Percentiles rank a stretch among this genome's conserved stretches.
Evolutionary conservation across 2,113 vertebrate genomes (phyloP).

Genomic region (Theristicus caerulescens): DNA sequence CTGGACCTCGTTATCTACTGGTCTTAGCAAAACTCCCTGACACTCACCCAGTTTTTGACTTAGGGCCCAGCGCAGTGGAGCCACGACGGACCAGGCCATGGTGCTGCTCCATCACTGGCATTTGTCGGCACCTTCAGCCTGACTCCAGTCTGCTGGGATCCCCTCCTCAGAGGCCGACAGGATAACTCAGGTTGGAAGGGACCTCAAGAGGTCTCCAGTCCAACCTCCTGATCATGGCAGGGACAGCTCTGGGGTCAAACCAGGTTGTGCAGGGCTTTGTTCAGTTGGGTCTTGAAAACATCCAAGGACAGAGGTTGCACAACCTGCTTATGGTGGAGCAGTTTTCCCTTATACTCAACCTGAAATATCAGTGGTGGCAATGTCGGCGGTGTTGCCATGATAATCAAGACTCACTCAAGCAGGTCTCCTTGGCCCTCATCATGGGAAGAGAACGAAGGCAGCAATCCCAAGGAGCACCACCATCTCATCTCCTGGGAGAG

Average conservation of each 20-base stretch:
- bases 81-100: rapidly evolving
- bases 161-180: background rate
- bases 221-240: background rate
- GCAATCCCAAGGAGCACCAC: background rate
- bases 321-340: background rate
- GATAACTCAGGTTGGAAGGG: background rate
- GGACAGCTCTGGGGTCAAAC: background rate
- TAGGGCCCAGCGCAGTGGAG: background rate
- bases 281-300: background rate
- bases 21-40: background rate
- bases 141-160: background rate
- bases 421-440: background rate
- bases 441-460: background rate
- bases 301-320: rapidly evolving
- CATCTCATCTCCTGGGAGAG: background rate
- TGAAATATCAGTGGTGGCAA: background rate
- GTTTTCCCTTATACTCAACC: background rate
- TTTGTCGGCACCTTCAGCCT: background rate
- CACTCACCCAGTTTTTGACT: background rate
- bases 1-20: background rate
- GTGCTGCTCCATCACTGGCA: background rate
- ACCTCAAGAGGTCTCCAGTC: background rate
- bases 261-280: background rate
- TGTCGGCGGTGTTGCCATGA: background rate
- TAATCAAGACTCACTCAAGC: background rate